Evolutionary conservation across 2,797 vertebrate species (phyloP).

Genomic region (Sebastes steindachneri): DNA sequence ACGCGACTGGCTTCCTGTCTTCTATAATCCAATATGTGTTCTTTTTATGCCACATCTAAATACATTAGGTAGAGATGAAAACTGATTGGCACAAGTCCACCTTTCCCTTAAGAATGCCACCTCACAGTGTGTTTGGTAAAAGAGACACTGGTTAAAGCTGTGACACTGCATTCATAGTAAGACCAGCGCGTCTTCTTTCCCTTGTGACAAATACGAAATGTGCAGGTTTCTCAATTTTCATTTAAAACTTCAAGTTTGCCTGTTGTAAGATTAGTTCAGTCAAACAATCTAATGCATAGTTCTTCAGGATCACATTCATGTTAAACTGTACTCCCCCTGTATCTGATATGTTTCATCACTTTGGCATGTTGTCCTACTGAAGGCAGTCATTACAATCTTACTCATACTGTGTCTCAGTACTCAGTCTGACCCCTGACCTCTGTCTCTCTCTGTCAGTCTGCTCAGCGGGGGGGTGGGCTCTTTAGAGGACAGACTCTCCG

Average conservation of each 20-base stretch:
- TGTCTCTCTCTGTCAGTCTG: constrained; percentile 32
- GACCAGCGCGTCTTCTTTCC: constrained; percentile 26
- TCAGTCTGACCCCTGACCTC: neutral
- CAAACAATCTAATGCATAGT: constrained; percentile 58
- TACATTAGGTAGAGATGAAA: neutral
- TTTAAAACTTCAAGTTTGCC: constrained; percentile 47
- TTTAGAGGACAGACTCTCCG: constrained; percentile 76
- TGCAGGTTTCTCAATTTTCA: constrained; percentile 33
- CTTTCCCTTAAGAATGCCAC: neutral
- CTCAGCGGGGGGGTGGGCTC: neutral
- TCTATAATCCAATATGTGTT: neutral
- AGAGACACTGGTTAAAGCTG: neutral
- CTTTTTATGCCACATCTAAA: neutral
- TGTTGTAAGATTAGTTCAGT: constrained; percentile 25
- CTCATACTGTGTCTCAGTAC: constrained; percentile 4
- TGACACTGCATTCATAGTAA: neutral
- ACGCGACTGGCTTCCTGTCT: neutral
- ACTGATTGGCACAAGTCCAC: neutral
- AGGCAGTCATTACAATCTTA: constrained; percentile 47
- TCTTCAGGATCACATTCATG: constrained; percentile 52
- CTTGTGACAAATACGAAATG: constrained; percentile 23
- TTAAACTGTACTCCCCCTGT: constrained; percentile 20
- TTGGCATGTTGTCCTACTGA: constrained; percentile 52
- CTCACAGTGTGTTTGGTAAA: neutral
- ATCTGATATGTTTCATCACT: constrained; percentile 61